Evolutionary conservation across 2,888 invertebrate genomes (phyloP).

Genomic region (Trichogramma evanescens): DNA sequence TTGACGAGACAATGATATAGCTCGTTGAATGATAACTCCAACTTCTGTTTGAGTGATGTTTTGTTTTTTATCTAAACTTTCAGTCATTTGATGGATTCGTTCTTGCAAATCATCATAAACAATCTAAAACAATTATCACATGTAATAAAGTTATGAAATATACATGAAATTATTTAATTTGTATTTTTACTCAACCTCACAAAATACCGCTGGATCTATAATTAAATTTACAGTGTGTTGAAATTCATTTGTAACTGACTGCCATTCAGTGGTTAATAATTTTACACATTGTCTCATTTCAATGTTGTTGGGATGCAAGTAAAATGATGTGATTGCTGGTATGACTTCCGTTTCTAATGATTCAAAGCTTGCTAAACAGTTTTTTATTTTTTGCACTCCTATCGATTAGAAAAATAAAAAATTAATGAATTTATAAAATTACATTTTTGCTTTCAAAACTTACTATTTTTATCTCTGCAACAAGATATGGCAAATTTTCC

Average conservation of each 20-base stretch:
- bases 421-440: slow-evolving; percentile 10
- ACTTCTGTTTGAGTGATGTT: slow-evolving; percentile 36
- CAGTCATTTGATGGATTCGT: slow-evolving; percentile 33
- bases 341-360: slow-evolving; percentile 62
- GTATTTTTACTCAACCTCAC: slow-evolving; percentile 50
- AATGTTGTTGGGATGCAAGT: slow-evolving; percentile 49
- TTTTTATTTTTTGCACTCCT: slow-evolving; percentile 59
- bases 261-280: slow-evolving; percentile 56
- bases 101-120: slow-evolving; percentile 41
- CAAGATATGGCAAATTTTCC: slow-evolving; percentile 65
- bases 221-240: slow-evolving; percentile 58
- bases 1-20: slow-evolving; percentile 38
- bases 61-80: slow-evolving; percentile 38
- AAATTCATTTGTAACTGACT: slow-evolving; percentile 54
- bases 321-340: slow-evolving; percentile 52
- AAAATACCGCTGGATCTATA: slow-evolving; percentile 64
- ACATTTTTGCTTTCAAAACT: background rate
- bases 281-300: slow-evolving; percentile 49
- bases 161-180: background rate
- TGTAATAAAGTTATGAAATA: background rate
- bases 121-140: slow-evolving; percentile 28
- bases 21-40: slow-evolving; percentile 37
- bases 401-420: background rate
- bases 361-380: slow-evolving; percentile 62
- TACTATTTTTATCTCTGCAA: slow-evolving; percentile 47